These are phyloP conservation scores for Danio albolineatus DNA, from an alignment of 2,797 vertebrate genomes.

Conservation along the genomic window DNA sequence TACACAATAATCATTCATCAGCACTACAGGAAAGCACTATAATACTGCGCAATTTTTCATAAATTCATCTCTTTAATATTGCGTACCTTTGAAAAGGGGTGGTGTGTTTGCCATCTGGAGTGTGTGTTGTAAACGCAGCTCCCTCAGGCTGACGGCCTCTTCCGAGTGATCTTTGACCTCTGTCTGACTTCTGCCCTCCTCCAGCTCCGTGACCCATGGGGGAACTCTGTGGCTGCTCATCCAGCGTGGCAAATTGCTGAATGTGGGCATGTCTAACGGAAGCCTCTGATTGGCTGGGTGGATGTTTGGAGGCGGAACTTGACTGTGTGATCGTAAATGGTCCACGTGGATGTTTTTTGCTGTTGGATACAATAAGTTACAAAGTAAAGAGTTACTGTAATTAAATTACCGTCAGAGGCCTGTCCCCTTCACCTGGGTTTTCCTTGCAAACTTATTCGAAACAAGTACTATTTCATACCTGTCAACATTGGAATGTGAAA, in stretches of 20 bases:
- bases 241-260: conserved; percentile 80
- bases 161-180: neutral
- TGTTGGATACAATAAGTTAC: too few species aligned
- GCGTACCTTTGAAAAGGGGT: conserved; percentile 51
- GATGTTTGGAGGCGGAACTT: neutral
- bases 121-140: conserved; percentile 41
- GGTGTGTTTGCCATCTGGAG: conserved; percentile 21
- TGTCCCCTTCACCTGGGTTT: too few species aligned
- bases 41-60: too few species aligned
- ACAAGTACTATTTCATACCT: too few species aligned
- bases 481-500: too few species aligned
- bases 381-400: too few species aligned
- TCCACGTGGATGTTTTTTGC: conserved; percentile 10
- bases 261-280: conserved; percentile 7
- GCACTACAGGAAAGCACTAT: too few species aligned
- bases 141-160: neutral
- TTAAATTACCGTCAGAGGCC: too few species aligned
- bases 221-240: conserved; percentile 75
- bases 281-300: conserved; percentile 30
- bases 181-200: conserved; percentile 18
- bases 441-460: too few species aligned
- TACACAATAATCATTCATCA: too few species aligned
- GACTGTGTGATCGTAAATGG: neutral
- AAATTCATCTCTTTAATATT: too few species aligned
- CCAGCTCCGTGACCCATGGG: conserved; percentile 57